phyloP scores from a whole-genome alignment of 2,113 vertebrate species.

The Pangasianodon hypophthalmus region DNA sequence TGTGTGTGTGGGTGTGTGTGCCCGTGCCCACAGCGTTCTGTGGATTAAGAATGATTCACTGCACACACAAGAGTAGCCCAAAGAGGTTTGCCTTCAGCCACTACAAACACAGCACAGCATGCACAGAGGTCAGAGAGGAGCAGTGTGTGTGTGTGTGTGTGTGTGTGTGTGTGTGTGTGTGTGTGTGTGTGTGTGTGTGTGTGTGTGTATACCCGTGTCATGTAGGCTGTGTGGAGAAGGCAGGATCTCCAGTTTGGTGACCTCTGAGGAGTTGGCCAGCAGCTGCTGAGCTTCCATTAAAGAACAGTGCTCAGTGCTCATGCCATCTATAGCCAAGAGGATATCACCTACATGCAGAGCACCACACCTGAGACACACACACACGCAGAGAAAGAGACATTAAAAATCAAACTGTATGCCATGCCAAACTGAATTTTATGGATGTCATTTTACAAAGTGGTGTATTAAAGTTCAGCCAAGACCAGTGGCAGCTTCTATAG shows the following conservation, averaged over 20 bases:
- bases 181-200: slow-evolving; percentile 25
- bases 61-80: slow-evolving; percentile 51
- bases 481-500: background rate
- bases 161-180: slow-evolving; percentile 21
- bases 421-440: background rate
- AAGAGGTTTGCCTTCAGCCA: slow-evolving; percentile 53
- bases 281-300: slow-evolving; percentile 92
- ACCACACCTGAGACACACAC: slow-evolving; percentile 78
- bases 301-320: slow-evolving; percentile 90
- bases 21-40: slow-evolving; percentile 36
- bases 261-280: slow-evolving; percentile 81
- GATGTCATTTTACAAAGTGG: background rate
- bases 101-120: slow-evolving; percentile 41
- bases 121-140: slow-evolving; percentile 40
- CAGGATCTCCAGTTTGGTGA: slow-evolving; percentile 88
- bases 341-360: slow-evolving; percentile 87
- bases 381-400: background rate
- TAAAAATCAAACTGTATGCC: background rate
- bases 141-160: background rate
- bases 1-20: slow-evolving; percentile 35
- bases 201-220: slow-evolving; percentile 38
- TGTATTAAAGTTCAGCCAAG: background rate
- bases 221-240: slow-evolving; percentile 76
- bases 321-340: slow-evolving; percentile 92
- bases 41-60: slow-evolving; percentile 58